Conservation (phyloP, 92 coral and sea anemone genomes). For the Porites divaricata region DNA sequence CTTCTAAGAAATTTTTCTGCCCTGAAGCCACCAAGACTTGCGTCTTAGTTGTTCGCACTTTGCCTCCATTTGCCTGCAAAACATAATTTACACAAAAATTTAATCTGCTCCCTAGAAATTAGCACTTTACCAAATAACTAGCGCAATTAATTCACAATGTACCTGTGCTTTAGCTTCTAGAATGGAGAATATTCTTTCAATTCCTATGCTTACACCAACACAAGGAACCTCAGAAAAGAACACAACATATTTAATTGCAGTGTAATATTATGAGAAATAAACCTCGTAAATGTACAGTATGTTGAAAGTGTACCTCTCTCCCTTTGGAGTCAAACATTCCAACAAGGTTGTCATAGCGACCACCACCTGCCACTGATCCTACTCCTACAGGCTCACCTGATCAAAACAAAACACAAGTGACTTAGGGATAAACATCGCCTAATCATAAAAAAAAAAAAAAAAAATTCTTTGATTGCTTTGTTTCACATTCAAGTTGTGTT, state of each 20-base stretch:
- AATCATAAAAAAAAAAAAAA: too few relatives aligned
- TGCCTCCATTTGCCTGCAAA: conserved; percentile 78
- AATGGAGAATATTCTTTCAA: conserved; percentile 95
- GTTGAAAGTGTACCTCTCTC: conserved; percentile 68
- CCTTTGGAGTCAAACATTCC: conserved; percentile 98
- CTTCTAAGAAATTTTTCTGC: conserved; percentile 89
- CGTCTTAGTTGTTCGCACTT: conserved; percentile 85
- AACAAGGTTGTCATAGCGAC: conserved; percentile 99
- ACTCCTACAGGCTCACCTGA: conserved; percentile 98
- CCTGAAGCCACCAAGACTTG: conserved; percentile 97
- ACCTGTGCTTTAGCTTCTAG: conserved; percentile 94
- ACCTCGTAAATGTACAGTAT: not conserved
- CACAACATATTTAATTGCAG: not conserved
- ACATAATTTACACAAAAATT: not conserved
- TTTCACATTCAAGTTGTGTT: too few relatives aligned
- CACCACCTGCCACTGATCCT: conserved; percentile 99
- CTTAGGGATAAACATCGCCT: not conserved
- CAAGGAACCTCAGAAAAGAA: conserved; percentile 85
- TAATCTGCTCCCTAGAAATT: not conserved
- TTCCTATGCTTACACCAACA: conserved; percentile 98
- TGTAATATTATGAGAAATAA: not conserved
- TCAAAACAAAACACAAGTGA: not conserved
- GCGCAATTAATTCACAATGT: not conserved
- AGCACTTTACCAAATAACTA: too few relatives aligned
- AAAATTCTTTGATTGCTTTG: too few relatives aligned